Base-by-base conservation (phyloP, 1,140 invertebrate species). In the Drosophila arizonae region DNA sequence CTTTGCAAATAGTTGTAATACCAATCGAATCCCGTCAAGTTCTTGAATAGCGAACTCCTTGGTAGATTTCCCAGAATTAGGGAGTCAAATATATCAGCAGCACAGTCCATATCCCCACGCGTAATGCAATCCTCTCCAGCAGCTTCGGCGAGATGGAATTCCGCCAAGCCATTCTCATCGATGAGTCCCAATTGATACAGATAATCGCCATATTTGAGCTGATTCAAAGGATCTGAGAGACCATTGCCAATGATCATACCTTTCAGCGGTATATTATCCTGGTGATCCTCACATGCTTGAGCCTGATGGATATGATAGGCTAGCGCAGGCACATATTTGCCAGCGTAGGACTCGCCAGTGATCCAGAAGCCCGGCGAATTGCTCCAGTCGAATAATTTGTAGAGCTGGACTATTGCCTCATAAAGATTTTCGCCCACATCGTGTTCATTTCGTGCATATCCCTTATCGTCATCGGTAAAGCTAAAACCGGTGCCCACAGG, bases 181-280 rank as follows among this genome's bases (percentile, higher is more conserved):
- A 97, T 91, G 1, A 97, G 92, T 1, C 97, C 97, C 43, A 96
- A 91, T 81, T 96, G 95, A 90, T 96, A 97, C 50, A 98, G 93
- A 92, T 96, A 96, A 77, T 95, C 94, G 13, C 95, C 95, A 90
- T 97, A 97, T 5, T 95, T 89, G 0, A 96, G 85, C 92, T 97
- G 96, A 88, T 95, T 94, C 21, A 94, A 92, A 0, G 96, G 97
- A 92, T 97, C 97, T 72, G 94, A 95, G 0, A 97, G 92, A 0
- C 96, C 96, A 92, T 97, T 97, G 1, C 96, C 97, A 86, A 98
- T 97, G 0, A 95, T 95, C 61, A 98, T 80, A 36, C 95, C 95
- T 91, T 94, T 93, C 0, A 96, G 79, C 72, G 94, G 94, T 9
- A 92, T 76, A 6, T 93, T 92, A 26, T 57, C 26, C 93, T 92